Conservation (phyloP, 2,888 invertebrate genomes). For the Stenchaetothrips biformis region DNA sequence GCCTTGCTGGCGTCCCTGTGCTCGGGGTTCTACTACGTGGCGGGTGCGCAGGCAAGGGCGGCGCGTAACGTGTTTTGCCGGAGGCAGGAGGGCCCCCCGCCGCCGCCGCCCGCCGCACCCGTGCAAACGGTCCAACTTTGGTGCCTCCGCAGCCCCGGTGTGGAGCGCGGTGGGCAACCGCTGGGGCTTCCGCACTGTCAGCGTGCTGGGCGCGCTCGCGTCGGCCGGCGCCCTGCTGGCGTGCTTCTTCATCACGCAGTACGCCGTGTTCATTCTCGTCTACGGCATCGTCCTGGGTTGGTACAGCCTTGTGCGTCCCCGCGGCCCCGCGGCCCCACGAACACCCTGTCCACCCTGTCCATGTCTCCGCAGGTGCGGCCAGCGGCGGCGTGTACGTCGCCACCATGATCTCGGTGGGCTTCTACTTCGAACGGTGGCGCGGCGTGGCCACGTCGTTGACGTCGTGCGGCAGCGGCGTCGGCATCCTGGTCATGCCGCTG, state of each 20-base stretch:
- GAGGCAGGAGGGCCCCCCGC: neutral
- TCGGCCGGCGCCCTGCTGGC: neutral
- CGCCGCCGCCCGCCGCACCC: conserved; percentile 7
- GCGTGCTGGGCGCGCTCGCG: conserved; percentile 21
- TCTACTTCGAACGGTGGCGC: conserved; percentile 33
- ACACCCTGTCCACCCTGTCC: too few species aligned
- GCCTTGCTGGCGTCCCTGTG: neutral
- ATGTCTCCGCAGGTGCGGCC: neutral
- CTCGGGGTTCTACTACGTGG: conserved; percentile 4
- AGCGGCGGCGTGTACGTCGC: conserved; percentile 6
- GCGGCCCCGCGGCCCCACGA: too few species aligned
- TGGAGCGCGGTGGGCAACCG: conserved; percentile 28
- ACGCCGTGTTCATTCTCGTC: conserved; percentile 11
- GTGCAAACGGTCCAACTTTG: conserved; percentile 17
- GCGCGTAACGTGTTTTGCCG: neutral
- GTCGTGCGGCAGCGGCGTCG: conserved; percentile 30
- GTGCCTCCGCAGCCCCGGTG: conserved; percentile 28
- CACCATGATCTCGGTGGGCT: conserved; percentile 29
- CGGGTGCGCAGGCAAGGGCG: conserved; percentile 16
- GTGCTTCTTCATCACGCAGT: conserved; percentile 25
- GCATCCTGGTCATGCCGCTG: conserved; percentile 26
- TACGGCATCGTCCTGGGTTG: conserved; percentile 30
- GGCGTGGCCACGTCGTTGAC: conserved; percentile 30
- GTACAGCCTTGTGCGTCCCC: neutral
- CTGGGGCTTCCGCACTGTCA: conserved; percentile 29